phyloP scores from a whole-genome alignment of 2,888 invertebrate genomes.

The Caenorhabditis japonica region DNA sequence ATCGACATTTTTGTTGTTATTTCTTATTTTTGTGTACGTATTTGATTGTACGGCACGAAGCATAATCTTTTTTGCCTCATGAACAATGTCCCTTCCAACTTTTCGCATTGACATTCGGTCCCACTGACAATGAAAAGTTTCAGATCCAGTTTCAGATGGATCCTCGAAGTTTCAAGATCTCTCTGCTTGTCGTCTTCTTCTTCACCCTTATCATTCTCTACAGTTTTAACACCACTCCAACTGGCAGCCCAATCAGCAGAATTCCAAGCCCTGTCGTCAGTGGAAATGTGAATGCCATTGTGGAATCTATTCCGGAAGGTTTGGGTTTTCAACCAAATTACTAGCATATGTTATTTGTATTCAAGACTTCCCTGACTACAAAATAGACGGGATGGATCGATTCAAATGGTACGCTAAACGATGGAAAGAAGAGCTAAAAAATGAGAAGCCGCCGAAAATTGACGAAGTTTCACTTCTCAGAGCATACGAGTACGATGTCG shows the following conservation, averaged over 20 bases:
- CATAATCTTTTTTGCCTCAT: too few relatives aligned
- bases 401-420: conserved; percentile 36
- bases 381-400: conserved; percentile 37
- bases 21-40: too few relatives aligned
- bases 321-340: too few relatives aligned
- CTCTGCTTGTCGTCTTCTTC: conserved; percentile 16
- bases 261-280: background rate
- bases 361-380: conserved; percentile 28
- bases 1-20: too few relatives aligned
- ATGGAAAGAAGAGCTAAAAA: conserved; percentile 36
- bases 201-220: conserved; percentile 40
- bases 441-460: conserved; percentile 20
- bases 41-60: too few relatives aligned
- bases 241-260: background rate
- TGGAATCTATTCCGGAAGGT: conserved; percentile 20
- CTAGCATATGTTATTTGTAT: too few relatives aligned
- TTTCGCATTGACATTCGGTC: too few relatives aligned
- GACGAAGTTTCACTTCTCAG: conserved; percentile 24
- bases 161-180: conserved; percentile 24
- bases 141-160: conserved; percentile 28
- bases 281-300: too few relatives aligned
- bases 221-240: conserved; percentile 31
- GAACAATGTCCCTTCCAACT: too few relatives aligned
- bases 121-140: too few relatives aligned
- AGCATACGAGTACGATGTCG: conserved; percentile 41